Conservation (phyloP, 2,888 invertebrate species). For the Parnassius glacialis region DNA sequence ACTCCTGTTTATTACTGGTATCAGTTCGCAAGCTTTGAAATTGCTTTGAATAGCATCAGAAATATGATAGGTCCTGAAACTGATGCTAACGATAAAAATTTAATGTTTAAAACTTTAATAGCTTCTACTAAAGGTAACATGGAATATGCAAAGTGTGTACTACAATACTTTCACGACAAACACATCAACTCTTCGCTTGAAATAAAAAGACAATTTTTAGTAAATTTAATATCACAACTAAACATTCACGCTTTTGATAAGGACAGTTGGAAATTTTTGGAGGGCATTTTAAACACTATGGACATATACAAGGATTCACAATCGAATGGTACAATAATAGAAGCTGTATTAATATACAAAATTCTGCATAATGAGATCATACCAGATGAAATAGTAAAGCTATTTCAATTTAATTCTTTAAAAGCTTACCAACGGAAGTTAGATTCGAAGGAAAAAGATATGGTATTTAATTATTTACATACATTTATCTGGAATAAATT, state of each 20-base stretch:
- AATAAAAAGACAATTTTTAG: constrained; percentile 39
- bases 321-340: constrained; percentile 43
- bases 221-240: constrained; percentile 37
- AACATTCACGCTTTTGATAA: constrained; percentile 43
- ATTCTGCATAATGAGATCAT: constrained; percentile 38
- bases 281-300: constrained; percentile 43
- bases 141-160: constrained; percentile 37
- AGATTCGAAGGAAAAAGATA: constrained; percentile 39
- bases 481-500: constrained; percentile 34
- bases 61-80: constrained; percentile 47
- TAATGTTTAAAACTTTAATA: constrained; percentile 41
- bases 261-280: constrained; percentile 45
- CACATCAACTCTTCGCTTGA: constrained; percentile 40
- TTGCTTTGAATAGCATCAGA: constrained; percentile 29
- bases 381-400: constrained; percentile 43
- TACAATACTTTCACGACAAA: constrained; percentile 43
- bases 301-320: constrained; percentile 40
- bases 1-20: constrained; percentile 24
- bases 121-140: constrained; percentile 37
- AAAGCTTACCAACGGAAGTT: constrained; percentile 38
- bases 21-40: constrained; percentile 16
- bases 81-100: constrained; percentile 40
- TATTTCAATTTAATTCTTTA: constrained; percentile 39
- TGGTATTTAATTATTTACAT: constrained; percentile 47
- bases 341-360: constrained; percentile 43